phyloP scores from a whole-genome alignment of 2,888 invertebrate genomes.

The Syrista parreyssii region DNA sequence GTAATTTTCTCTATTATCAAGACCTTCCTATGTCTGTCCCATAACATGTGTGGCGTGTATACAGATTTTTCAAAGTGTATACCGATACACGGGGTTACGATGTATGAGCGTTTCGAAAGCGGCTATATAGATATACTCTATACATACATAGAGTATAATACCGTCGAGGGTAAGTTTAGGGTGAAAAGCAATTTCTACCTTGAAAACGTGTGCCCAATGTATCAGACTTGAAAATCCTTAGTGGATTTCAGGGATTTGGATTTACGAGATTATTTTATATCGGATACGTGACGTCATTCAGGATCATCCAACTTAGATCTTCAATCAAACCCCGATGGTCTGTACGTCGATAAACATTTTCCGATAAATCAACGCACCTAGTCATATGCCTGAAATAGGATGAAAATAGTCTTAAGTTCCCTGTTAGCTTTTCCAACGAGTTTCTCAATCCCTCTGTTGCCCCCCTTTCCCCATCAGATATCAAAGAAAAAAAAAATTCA shows the following conservation, averaged over 20 bases:
- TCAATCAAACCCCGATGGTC: background rate
- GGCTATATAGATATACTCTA: background rate
- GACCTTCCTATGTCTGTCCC: background rate
- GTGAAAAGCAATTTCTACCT: conserved; percentile 26
- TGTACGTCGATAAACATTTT: background rate
- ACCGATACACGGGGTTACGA: background rate
- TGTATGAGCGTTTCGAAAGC: background rate
- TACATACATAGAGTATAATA: background rate
- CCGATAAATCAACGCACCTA: background rate
- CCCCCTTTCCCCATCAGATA: background rate
- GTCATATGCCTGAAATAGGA: background rate
- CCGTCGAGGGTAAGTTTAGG: conserved; percentile 11
- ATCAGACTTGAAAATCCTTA: background rate
- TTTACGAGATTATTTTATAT: background rate
- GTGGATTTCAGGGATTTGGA: background rate
- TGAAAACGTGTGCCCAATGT: background rate
- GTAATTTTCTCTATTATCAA: background rate
- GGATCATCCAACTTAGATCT: background rate
- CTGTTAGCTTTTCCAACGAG: background rate
- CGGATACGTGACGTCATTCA: background rate
- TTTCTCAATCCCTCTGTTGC: background rate
- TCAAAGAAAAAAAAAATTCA: background rate
- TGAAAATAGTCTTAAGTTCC: background rate
- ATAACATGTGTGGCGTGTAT: background rate
- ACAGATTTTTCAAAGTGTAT: background rate